A percentile compares a stretch with the other conserved stretches of the same genome.
Evolutionary conservation across 2,113 vertebrate species (phyloP).

Genomic region (Nyctereutes procyonoides): DNA sequence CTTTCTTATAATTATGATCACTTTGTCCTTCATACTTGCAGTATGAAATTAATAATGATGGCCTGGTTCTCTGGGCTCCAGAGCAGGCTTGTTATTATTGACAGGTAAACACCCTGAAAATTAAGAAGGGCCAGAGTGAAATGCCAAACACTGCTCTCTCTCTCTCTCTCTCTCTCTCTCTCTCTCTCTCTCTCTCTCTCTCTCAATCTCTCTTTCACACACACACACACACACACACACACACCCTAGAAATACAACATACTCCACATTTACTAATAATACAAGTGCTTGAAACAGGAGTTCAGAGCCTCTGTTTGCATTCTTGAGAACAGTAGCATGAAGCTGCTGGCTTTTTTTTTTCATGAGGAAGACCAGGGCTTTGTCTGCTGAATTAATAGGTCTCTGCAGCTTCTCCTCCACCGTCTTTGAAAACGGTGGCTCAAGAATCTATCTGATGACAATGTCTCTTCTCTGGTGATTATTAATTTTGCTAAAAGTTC

Average conservation of each 20-base stretch:
- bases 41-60: conserved; percentile 35
- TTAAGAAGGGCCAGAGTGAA: not conserved
- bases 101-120: conserved; percentile 42
- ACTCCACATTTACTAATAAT: not conserved
- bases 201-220: not conserved
- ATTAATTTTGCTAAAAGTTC: conserved; percentile 39
- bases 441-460: conserved; percentile 1
- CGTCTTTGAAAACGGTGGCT: not conserved
- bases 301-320: not conserved
- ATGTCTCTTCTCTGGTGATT: conserved; percentile 34
- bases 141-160: not conserved
- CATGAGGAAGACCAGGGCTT: not conserved
- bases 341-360: not conserved
- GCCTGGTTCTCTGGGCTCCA: not conserved
- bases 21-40: not conserved
- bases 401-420: not conserved
- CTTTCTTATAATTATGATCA: not conserved
- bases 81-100: not conserved
- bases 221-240: not conserved
- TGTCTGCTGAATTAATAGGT: not conserved
- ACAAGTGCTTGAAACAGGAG: not conserved
- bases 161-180: not conserved
- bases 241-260: not conserved
- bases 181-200: not conserved
- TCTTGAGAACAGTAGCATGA: no score